phyloP scores from a whole-genome alignment of 2,113 vertebrate species.

The Lanius ludovicianus region DNA sequence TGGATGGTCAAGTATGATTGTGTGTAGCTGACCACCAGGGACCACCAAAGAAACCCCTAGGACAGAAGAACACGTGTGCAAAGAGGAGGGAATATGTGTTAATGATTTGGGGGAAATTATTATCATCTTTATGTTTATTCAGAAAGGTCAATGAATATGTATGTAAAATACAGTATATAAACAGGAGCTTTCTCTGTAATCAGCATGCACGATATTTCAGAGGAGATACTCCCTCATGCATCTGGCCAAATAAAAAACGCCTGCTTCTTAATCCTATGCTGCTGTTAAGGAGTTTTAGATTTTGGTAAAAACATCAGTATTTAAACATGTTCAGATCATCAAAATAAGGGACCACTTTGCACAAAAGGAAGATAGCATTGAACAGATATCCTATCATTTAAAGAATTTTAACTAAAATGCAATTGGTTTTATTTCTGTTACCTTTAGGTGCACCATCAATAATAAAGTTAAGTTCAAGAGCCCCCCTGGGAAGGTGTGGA shows the following conservation, averaged over 20 bases:
- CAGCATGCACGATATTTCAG: neutral
- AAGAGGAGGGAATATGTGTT: neutral
- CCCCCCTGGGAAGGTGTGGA: neutral
- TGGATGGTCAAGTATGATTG: neutral
- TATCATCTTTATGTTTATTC: neutral
- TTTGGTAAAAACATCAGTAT: neutral
- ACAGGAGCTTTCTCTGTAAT: neutral
- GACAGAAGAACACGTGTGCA: rapidly evolving
- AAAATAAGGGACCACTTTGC: neutral
- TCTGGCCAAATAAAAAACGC: neutral
- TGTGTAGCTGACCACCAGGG: neutral
- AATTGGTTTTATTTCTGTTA: neutral
- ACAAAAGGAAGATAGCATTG: neutral
- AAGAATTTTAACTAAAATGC: neutral
- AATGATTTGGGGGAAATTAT: neutral
- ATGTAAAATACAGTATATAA: neutral
- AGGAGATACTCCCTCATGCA: neutral
- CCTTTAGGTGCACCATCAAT: neutral
- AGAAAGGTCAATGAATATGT: neutral
- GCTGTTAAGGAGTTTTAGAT: neutral
- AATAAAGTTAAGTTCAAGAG: neutral
- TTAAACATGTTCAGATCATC: neutral
- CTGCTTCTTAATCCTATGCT: neutral
- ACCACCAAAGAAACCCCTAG: neutral
- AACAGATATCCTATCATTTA: neutral